Evolutionary conservation across 2,797 vertebrate species (phyloP).

Genomic region (Australoheros facetus): DNA sequence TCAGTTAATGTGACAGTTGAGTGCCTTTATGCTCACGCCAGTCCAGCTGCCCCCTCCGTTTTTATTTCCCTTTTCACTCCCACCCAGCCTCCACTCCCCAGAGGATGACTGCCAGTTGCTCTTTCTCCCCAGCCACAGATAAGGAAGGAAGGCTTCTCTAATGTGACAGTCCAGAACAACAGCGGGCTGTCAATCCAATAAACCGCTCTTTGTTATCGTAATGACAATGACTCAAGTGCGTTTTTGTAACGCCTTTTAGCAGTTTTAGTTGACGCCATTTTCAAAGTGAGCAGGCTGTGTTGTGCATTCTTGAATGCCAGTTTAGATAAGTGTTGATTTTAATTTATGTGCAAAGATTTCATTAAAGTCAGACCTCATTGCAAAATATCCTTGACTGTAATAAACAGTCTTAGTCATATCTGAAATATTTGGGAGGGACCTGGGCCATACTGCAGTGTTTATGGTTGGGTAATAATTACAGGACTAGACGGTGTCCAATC

Average conservation of each 20-base stretch:
- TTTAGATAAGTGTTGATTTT: constrained; percentile 8
- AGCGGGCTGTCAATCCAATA: constrained; percentile 53
- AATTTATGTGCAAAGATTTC: constrained; percentile 8
- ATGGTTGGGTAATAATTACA: constrained; percentile 44
- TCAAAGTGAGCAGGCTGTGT: constrained; percentile 25
- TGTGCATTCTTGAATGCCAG: constrained; percentile 10
- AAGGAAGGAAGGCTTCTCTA: constrained; percentile 59
- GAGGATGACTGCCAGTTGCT: constrained; percentile 65
- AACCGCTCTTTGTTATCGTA: constrained; percentile 49
- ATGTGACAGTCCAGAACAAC: constrained; percentile 67
- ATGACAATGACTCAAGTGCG: constrained; percentile 38
- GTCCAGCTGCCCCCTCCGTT: constrained; percentile 54
- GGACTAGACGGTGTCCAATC: constrained; percentile 32
- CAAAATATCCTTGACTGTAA: background rate
- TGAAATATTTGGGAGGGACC: background rate
- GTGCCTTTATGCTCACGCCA: constrained; percentile 40
- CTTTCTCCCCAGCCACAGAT: constrained; percentile 66
- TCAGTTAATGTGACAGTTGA: constrained; percentile 67
- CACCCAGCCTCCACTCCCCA: constrained; percentile 40
- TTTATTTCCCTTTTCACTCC: constrained; percentile 26
- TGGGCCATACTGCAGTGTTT: background rate
- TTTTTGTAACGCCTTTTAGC: constrained; percentile 40
- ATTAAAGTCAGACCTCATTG: background rate
- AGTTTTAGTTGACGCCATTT: constrained; percentile 17
- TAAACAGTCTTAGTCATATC: background rate